Base-by-base conservation (phyloP, 1,140 invertebrate genomes). In the Tetramorium alpestre region DNA sequence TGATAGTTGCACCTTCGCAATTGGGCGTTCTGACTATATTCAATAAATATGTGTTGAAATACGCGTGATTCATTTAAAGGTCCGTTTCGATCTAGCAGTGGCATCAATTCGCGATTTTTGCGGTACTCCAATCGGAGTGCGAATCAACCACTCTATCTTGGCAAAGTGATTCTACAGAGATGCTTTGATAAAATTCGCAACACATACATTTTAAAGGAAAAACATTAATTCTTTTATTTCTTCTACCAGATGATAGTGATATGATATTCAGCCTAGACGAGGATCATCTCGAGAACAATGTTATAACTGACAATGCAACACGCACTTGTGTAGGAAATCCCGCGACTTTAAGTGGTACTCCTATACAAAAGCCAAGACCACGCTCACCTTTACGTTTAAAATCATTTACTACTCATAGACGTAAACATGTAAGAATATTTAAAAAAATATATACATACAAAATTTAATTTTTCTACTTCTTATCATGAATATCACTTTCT, bases 191-290 rank as follows among this genome's bases (percentile, higher is more conserved):
- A 28, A 2, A 28, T 28, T 28, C 28, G 28, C 28, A 28, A 28
- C 2, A 28, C 13, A 28, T 78, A 3, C 0, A 51, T 10, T 54
- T 69, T 7, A 41, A 38, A 22, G 0, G 7, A 67, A 38, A 10
- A 11, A 18, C 25, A 2, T 62, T 51, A 69, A 65, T n/a, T 60
- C 3, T 38, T 25, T 41, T 28, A 60, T 69, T 90, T 75, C 76
- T 72, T 49, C 3, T 87, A 47, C 38, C 51, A 95, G 95, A 96
- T 65, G 95, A 96, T 25, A 93, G 64, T 33, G 97, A 97, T 90
- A 96, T 97, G 95, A 98, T 97, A 90, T 98, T 97, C 85, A 97
- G 96, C 25, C 95, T 98, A 54, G 97, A 98, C 82, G 97, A 97
- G 88, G 97, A 97, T 94, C 96, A 93, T 5, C 22, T 89, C 3